Evolutionary conservation across 2,113 vertebrate species (phyloP).

Genomic region (Triplophysa siluroides): DNA sequence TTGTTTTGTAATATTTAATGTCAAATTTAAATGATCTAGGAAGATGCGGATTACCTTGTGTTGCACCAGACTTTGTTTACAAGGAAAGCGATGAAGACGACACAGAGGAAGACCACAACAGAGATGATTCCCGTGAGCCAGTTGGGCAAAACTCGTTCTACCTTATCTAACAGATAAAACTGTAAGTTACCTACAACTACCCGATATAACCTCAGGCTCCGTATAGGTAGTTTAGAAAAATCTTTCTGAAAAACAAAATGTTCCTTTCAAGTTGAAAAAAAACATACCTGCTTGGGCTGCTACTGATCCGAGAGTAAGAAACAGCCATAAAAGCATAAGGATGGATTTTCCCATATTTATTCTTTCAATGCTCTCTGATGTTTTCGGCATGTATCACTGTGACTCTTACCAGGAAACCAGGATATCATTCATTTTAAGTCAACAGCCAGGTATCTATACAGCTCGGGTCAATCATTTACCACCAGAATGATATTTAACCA

Average conservation of each 20-base stretch:
- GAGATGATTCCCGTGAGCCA: constrained; percentile 85
- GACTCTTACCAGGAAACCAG: constrained; percentile 2
- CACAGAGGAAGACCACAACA: constrained; percentile 75
- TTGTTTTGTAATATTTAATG: too few relatives aligned
- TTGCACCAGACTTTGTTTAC: constrained; percentile 82
- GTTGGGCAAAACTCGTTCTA: constrained; percentile 60
- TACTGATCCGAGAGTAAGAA: constrained; percentile 39
- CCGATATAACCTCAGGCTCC: neutral
- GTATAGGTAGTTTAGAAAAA: neutral
- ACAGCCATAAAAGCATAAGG: constrained; percentile 38
- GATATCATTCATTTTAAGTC: constrained; percentile 11
- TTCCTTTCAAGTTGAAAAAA: neutral
- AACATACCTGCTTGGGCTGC: constrained; percentile 64
- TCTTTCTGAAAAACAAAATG: neutral
- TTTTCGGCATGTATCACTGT: neutral
- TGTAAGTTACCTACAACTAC: neutral
- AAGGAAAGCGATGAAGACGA: constrained; percentile 73
- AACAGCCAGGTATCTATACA: neutral
- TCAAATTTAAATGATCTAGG: neutral
- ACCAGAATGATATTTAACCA: neutral
- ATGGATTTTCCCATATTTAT: constrained; percentile 53
- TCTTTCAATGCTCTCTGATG: neutral
- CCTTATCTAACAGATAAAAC: neutral
- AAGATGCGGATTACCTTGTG: constrained; percentile 63
- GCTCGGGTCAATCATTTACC: constrained; percentile 47